These are phyloP conservation scores for Physeter macrocephalus DNA, from an alignment of 2,113 vertebrate genomes.

Conservation along the genomic window DNA sequence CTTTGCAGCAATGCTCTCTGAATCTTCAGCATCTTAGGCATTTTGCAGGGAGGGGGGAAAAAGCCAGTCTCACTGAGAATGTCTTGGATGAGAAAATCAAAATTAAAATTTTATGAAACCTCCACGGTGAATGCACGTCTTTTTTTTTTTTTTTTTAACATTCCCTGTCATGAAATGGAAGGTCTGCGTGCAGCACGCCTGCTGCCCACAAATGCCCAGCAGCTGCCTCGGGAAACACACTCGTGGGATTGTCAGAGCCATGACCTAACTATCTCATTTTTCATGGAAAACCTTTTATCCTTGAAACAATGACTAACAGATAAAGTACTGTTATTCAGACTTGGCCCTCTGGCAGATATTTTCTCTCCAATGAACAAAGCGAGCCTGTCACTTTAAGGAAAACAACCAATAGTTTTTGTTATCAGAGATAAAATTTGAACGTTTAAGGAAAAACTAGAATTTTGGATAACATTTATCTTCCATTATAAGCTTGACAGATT, in stretches of 20 bases:
- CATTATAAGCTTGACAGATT: not conserved
- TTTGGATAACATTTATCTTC: not conserved
- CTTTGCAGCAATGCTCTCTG: fast-evolving
- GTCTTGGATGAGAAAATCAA: not conserved
- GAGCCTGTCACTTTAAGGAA: not conserved
- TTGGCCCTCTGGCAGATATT: not conserved
- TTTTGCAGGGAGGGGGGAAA: fast-evolving
- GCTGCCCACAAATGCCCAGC: fast-evolving
- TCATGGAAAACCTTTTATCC: not conserved
- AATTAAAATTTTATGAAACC: not conserved
- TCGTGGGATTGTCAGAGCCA: fast-evolving
- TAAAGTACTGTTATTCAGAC: not conserved
- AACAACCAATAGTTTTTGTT: not conserved
- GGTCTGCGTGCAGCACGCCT: fast-evolving
- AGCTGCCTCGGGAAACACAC: not conserved
- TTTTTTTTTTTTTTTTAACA: not conserved
- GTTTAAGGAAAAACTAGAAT: not conserved
- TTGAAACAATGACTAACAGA: not conserved
- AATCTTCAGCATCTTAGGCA: not conserved
- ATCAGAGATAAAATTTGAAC: not conserved
- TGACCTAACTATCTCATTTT: not conserved
- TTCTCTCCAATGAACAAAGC: not conserved
- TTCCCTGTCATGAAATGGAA: not conserved
- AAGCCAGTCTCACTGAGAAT: too few relatives aligned
- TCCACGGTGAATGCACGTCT: not conserved